Evolutionary conservation across 1,140 invertebrate genomes (phyloP).

Genomic region (Drosophila kikkawai): DNA sequence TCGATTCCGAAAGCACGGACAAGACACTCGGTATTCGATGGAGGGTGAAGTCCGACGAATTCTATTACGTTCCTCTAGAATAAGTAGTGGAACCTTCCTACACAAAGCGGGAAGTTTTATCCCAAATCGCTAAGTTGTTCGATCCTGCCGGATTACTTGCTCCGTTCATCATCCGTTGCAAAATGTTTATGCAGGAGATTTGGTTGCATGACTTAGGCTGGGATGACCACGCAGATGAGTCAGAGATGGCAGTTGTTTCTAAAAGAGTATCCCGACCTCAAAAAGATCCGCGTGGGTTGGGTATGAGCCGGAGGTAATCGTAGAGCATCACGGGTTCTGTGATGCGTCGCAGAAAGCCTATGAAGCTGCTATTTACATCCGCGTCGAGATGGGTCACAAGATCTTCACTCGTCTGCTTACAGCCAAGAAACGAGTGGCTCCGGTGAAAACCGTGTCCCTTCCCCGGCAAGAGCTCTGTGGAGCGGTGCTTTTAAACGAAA

Average conservation of each 20-base stretch:
- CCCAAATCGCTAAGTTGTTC: too few species aligned
- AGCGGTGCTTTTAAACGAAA: too few species aligned
- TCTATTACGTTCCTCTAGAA: background rate
- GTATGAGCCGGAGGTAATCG: background rate
- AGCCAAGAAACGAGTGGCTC: too few species aligned
- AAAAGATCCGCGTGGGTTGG: background rate
- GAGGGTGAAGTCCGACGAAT: too few species aligned
- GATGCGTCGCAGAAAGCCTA: background rate
- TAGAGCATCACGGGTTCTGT: too few species aligned
- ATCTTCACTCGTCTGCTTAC: too few species aligned
- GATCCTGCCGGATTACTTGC: conserved; percentile 5
- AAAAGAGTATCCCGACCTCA: background rate
- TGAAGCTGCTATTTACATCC: background rate
- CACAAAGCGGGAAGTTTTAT: too few species aligned
- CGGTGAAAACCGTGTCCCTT: too few species aligned
- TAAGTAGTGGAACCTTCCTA: background rate
- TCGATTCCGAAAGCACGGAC: too few species aligned
- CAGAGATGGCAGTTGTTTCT: background rate
- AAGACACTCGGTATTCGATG: too few species aligned
- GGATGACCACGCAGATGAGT: background rate
- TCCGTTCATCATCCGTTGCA: conserved; percentile 76
- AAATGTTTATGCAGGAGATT: background rate
- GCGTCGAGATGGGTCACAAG: background rate
- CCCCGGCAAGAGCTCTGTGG: too few species aligned
- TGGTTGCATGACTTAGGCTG: background rate